These are phyloP conservation scores for Sebastes fasciatus DNA, from an alignment of 2,113 vertebrate genomes.

Conservation along the genomic window DNA sequence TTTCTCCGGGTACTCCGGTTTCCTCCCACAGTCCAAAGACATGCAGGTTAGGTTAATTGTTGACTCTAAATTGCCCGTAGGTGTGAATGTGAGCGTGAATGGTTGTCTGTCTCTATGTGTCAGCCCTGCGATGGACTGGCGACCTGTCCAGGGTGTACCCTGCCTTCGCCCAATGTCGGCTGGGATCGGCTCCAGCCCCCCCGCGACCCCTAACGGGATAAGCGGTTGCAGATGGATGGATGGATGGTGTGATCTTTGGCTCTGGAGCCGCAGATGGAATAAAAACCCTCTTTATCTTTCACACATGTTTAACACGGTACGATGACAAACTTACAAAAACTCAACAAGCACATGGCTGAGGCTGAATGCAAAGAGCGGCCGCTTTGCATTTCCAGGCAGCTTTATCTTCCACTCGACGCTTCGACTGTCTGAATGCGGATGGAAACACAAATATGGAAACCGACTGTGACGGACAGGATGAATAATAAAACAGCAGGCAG, in stretches of 20 bases:
- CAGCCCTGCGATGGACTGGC: too few relatives aligned
- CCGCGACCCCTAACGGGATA: too few relatives aligned
- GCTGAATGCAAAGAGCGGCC: constrained; percentile 17
- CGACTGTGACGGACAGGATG: constrained; percentile 19
- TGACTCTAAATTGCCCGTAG: too few relatives aligned
- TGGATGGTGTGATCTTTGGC: constrained; percentile 65
- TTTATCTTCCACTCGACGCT: background rate
- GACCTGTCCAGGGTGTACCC: too few relatives aligned
- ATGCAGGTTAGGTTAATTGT: too few relatives aligned
- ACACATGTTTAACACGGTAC: constrained; percentile 39
- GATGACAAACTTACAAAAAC: constrained; percentile 24
- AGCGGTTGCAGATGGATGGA: too few relatives aligned
- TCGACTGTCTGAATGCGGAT: constrained; percentile 10
- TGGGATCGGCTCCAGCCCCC: too few relatives aligned
- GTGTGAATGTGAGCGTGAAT: too few relatives aligned
- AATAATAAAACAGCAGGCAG: constrained; percentile 51
- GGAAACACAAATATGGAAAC: constrained; percentile 32
- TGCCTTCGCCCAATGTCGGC: too few relatives aligned
- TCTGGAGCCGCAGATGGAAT: constrained; percentile 44
- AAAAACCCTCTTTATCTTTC: constrained; percentile 45
- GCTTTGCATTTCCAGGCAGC: constrained; percentile 47
- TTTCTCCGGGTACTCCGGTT: too few relatives aligned
- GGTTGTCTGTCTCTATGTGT: too few relatives aligned
- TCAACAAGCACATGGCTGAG: constrained; percentile 12
- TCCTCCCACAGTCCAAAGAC: too few relatives aligned